These are phyloP conservation scores for Blastomussa wellsi DNA, from an alignment of 92 coral and sea anemone species.

Conservation along the genomic window DNA sequence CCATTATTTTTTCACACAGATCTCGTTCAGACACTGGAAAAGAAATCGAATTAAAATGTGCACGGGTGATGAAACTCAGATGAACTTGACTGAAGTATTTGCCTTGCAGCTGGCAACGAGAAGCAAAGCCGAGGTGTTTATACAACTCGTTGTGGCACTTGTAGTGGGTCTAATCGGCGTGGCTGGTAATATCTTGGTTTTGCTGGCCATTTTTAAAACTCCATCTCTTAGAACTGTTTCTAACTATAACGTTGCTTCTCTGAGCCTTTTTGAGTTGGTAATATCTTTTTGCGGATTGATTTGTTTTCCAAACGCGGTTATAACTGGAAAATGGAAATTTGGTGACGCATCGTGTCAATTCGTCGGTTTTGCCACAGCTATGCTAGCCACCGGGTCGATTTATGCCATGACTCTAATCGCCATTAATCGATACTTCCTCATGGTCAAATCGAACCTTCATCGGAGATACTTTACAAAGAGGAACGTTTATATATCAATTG, in stretches of 20 bases:
- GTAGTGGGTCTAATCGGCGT: conserved; percentile 36
- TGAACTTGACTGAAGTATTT: neutral
- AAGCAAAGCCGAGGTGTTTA: conserved; percentile 17
- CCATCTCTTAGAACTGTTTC: conserved; percentile 54
- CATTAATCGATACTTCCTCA: conserved; percentile 56
- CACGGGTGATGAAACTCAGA: neutral
- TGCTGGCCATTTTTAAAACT: conserved; percentile 51
- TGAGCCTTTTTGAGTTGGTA: conserved; percentile 41
- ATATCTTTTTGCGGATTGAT: neutral
- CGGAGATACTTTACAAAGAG: conserved; percentile 51
- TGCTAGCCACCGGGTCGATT: conserved; percentile 48
- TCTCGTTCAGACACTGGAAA: neutral
- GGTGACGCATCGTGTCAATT: conserved; percentile 34
- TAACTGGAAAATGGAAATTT: conserved; percentile 42
- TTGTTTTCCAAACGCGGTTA: conserved; percentile 11
- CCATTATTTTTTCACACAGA: neutral
- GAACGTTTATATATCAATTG: conserved; percentile 41
- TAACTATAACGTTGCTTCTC: conserved; percentile 55
- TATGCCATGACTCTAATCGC: conserved; percentile 50
- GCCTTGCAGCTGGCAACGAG: neutral
- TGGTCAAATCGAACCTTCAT: conserved; percentile 51
- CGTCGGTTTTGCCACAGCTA: conserved; percentile 32
- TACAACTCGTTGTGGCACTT: neutral
- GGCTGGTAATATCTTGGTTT: conserved; percentile 45
- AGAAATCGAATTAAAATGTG: neutral